Evolutionary conservation across 2,797 vertebrate species (phyloP), one percentile per base, ranked within the genome.

Genomic region (Silurus aristotelis): DNA sequence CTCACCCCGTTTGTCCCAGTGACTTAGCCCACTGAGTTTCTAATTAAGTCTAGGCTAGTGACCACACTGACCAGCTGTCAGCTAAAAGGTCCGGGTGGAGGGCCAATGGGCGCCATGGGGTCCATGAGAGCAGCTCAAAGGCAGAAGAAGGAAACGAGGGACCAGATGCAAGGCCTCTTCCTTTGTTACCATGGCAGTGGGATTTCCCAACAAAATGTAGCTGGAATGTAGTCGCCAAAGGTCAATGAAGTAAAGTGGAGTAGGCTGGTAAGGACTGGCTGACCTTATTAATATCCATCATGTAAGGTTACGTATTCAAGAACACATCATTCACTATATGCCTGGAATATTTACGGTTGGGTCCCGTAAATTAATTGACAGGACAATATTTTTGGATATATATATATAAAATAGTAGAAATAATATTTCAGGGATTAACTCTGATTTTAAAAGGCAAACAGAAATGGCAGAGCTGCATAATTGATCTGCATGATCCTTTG

Each of bases 31-130:
- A 84, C 84, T 63, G 61, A 85, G 82, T 85, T 83, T 90, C 86
- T 90, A 90, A 90, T 90, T 90, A 89, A 88, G 86, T 89, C 87
- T 88, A 89, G 84, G 76, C 87, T 66, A 82, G 90, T 89, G 87
- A 89, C 93, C 91, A 88, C 92, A 94, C 90, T 89, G 89, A 93
- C 92, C 94, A 95, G 93, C 94, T 95, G 94, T 93, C 93, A 93
- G 86, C 0, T 86, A 89, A 90, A 89, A 89, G 92, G 89, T 89
- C 88, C 85, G 87, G 84, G 86, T 89, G 83, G 83, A 87, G n/a
- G 87, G 58, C 88, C 87, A 90, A 81, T 85, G 85, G 87, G 86
- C 71, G 79, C 88, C 90, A 78, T 6, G 31, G 85, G 78, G 90
- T 86, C 87, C 87, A 89, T 89, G 87, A 88, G 89, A 90, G 87